phyloP scores from a whole-genome alignment of 2,888 invertebrate species.

The Aradus depressus region DNA sequence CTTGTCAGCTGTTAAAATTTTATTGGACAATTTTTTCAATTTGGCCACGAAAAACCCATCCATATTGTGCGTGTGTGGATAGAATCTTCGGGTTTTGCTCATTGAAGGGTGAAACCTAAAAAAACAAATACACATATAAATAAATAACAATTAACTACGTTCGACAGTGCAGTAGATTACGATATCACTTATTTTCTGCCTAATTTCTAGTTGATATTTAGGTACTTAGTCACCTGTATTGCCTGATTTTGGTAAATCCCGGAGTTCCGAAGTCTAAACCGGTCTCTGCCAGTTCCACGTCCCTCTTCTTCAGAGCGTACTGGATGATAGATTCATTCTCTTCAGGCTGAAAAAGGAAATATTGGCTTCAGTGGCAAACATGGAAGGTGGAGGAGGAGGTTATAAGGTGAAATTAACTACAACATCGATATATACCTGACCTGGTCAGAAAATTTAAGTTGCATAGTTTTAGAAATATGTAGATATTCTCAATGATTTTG shows the following conservation, averaged over 20 bases:
- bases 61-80: slow-evolving; percentile 98
- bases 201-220: too few species aligned
- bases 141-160: slow-evolving; percentile 7
- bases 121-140: neutral
- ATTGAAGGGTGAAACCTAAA: slow-evolving; percentile 32
- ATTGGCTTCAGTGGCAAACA: too few species aligned
- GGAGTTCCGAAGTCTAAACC: slow-evolving; percentile 92
- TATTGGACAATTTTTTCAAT: slow-evolving; percentile 76
- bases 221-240: slow-evolving; percentile 40
- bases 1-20: slow-evolving; percentile 8
- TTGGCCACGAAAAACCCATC: slow-evolving; percentile 99
- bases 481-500: too few species aligned
- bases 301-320: slow-evolving; percentile 83
- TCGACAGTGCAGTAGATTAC: too few species aligned
- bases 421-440: too few species aligned
- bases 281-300: slow-evolving; percentile 86
- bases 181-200: too few species aligned
- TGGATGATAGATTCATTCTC: slow-evolving; percentile 98
- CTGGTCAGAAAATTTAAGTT: too few species aligned
- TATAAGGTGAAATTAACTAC: too few species aligned
- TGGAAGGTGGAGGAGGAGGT: too few species aligned
- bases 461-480: too few species aligned
- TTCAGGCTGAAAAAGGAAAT: slow-evolving; percentile 71
- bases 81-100: slow-evolving; percentile 56
- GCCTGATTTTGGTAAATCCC: slow-evolving; percentile 82